Conservation (phyloP, 2,888 invertebrate genomes). For the Idaea straminata region DNA sequence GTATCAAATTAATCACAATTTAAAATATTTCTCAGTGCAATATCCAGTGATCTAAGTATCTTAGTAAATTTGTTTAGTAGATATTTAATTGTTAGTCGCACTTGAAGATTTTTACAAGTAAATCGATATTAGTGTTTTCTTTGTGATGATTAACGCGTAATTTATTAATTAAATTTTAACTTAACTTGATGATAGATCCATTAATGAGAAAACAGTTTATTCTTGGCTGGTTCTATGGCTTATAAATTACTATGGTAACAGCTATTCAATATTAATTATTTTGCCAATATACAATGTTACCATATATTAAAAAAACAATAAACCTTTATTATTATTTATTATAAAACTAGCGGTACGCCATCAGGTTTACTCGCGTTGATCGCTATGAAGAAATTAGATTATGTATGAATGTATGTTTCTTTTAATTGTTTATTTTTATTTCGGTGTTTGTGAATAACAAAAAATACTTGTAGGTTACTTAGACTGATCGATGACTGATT, state of each 20-base stretch:
- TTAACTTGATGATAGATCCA: not conserved
- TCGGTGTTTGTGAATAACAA: slow-evolving; percentile 33
- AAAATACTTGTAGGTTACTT: slow-evolving; percentile 46
- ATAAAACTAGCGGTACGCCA: not conserved
- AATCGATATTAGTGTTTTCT: not conserved
- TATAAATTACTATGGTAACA: not conserved
- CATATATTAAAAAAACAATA: not conserved
- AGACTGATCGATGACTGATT: slow-evolving; percentile 77
- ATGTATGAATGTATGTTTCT: slow-evolving; percentile 31
- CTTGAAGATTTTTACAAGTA: slow-evolving; percentile 2
- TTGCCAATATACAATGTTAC: not conserved
- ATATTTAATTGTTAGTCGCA: not conserved
- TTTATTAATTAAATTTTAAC: not conserved
- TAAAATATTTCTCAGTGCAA: not conserved
- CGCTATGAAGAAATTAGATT: slow-evolving; percentile 7
- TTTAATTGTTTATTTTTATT: slow-evolving; percentile 40
- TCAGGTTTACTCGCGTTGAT: not conserved
- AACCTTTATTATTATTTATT: not conserved
- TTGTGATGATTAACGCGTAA: not conserved
- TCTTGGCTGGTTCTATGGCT: not conserved
- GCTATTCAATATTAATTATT: not conserved
- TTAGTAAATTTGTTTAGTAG: not conserved
- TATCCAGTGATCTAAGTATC: slow-evolving; percentile 1
- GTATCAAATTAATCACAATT: not conserved
- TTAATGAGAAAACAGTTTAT: not conserved